A percentile compares a stretch with the other conserved stretches of the same genome.
Conservation (phyloP, 2,888 invertebrate species). For the Andrena chrysosceles region DNA sequence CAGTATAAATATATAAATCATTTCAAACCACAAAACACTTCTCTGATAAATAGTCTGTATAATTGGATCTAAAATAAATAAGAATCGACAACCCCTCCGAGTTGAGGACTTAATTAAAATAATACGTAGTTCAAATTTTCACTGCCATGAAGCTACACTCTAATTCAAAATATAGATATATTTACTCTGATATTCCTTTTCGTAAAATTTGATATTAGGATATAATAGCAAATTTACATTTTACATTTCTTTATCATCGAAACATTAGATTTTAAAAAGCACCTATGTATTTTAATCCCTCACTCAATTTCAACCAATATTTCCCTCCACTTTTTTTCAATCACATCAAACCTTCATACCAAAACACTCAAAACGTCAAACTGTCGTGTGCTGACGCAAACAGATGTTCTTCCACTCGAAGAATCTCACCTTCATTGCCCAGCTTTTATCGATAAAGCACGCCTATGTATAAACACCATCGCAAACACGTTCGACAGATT, state of each 20-base stretch:
- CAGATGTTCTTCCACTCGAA: neutral
- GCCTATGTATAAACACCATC: conserved; percentile 12
- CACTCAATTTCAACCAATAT: neutral
- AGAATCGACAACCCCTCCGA: neutral
- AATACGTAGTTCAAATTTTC: no score
- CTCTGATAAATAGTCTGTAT: neutral
- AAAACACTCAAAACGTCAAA: neutral
- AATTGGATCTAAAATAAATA: neutral
- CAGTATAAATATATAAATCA: neutral
- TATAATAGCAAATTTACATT: neutral
- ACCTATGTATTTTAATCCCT: neutral
- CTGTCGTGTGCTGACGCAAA: neutral
- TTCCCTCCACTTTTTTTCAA: neutral
- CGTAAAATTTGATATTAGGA: neutral
- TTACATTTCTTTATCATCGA: no score
- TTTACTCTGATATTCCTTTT: no score
- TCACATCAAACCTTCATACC: neutral
- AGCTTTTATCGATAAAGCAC: neutral
- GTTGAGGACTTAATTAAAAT: neutral
- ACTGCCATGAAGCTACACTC: no score
- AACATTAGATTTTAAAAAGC: no score
- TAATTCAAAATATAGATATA: no score
- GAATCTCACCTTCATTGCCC: neutral
- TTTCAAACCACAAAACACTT: neutral
- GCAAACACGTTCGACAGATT: conserved; percentile 48